phyloP scores from a whole-genome alignment of 2,113 vertebrate genomes.

The Rhagologus leucostigma region DNA sequence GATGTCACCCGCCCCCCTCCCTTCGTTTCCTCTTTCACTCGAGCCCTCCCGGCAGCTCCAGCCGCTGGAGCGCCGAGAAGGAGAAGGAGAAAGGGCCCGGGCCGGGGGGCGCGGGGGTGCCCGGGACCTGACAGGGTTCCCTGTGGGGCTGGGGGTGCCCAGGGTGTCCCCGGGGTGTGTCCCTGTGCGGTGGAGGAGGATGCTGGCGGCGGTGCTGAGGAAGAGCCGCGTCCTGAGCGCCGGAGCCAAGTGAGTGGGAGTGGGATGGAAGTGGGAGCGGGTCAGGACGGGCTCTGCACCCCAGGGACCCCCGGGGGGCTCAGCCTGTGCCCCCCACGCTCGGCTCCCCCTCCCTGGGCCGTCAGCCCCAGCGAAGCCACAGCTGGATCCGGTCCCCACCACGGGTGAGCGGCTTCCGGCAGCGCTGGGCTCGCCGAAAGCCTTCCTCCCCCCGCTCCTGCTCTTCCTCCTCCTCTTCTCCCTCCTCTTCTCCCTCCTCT shows the following conservation, averaged over 20 bases:
- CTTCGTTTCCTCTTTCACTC: constrained; percentile 8
- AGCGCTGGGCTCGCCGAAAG: not conserved
- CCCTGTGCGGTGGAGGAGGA: not conserved
- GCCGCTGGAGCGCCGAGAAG: not conserved
- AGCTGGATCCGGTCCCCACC: not conserved
- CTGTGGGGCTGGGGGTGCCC: not conserved
- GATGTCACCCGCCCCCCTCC: not conserved
- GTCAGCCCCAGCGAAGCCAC: not conserved
- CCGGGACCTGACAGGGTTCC: not conserved
- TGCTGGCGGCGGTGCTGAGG: constrained; percentile 3
- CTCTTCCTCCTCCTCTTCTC: not conserved
- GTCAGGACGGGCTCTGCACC: rapidly evolving
- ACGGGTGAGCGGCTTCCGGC: not conserved
- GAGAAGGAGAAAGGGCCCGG: not conserved
- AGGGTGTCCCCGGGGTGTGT: not conserved
- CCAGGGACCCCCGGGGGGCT: not conserved
- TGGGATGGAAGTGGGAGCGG: not conserved
- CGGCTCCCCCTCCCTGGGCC: not conserved
- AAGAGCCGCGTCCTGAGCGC: not conserved
- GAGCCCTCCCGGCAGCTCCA: not conserved
- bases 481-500: not conserved
- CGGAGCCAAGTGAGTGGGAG: constrained; percentile 68
- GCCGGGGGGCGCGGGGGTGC: too few relatives aligned
- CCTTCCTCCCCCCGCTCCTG: not conserved
- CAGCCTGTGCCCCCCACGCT: not conserved